Percentiles rank a stretch among this genome's conserved stretches.
Conservation (phyloP, 2,888 invertebrate genomes). For the Noctua pronuba region DNA sequence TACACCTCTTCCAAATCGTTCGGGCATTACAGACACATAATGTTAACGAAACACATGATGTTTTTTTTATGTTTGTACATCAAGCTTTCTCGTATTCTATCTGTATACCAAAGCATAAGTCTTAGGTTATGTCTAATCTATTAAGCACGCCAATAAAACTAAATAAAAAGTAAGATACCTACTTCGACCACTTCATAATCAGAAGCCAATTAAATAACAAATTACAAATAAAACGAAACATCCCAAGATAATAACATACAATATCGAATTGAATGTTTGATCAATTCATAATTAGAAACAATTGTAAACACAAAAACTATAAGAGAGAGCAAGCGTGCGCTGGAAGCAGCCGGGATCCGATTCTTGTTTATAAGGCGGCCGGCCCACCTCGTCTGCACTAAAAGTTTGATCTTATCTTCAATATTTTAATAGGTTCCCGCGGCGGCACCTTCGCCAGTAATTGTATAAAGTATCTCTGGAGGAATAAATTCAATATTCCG, state of each 20-base stretch:
- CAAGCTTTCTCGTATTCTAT: conserved; percentile 4
- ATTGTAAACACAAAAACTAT: conserved; percentile 87
- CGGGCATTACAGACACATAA: neutral
- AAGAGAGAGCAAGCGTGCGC: conserved; percentile 77
- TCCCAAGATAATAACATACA: conserved; percentile 84
- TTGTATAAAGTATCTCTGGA: conserved; percentile 85
- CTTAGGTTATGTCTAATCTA: neutral
- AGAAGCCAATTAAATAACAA: conserved; percentile 87
- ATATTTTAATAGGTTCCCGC: conserved; percentile 90
- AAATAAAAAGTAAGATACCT: conserved; percentile 16
- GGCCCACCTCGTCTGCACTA: conserved; percentile 87
- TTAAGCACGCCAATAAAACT: conserved; percentile 19
- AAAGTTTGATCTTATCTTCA: conserved; percentile 88
- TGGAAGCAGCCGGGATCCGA: conserved; percentile 84
- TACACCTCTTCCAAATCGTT: neutral
- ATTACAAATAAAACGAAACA: conserved; percentile 86
- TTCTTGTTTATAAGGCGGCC: conserved; percentile 85
- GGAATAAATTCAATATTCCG: conserved; percentile 86
- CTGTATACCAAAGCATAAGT: neutral
- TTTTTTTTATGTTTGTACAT: neutral
- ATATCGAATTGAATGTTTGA: conserved; percentile 88
- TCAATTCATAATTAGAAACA: conserved; percentile 88
- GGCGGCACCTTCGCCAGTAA: conserved; percentile 87
- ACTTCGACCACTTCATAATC: conserved; percentile 77
- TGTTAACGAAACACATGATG: neutral